Evolutionary conservation across 2,113 vertebrate genomes (phyloP).

Genomic region (Agelaius phoeniceus): DNA sequence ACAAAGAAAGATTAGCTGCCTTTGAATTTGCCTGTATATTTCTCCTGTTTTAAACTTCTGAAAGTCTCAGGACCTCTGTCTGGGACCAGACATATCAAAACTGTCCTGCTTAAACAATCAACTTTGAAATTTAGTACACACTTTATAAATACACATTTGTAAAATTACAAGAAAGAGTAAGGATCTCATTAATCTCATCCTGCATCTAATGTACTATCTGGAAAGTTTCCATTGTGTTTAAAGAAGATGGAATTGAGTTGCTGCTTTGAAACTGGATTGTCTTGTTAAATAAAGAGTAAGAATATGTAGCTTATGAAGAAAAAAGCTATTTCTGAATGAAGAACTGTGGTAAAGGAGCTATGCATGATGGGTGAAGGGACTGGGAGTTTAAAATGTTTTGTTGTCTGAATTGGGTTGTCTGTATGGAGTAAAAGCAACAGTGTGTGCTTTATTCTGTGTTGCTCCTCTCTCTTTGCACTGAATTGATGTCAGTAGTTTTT

Average conservation of each 20-base stretch:
- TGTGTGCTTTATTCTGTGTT: not conserved
- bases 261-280: not conserved
- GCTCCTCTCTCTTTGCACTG: not conserved
- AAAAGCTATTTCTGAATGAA: not conserved
- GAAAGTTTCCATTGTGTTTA: not conserved
- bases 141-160: not conserved
- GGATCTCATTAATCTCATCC: not conserved
- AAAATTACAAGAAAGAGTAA: not conserved
- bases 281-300: not conserved
- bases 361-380: accelerated
- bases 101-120: not conserved
- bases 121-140: not conserved
- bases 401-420: not conserved
- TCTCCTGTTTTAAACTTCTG: not conserved
- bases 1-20: not conserved
- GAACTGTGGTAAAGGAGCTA: not conserved
- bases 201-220: not conserved
- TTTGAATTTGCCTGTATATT: not conserved
- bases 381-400: not conserved
- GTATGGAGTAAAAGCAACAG: not conserved
- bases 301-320: not conserved
- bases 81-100: not conserved
- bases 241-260: not conserved
- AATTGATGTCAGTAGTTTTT: not conserved
- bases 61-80: not conserved